Evolutionary conservation across 2,888 invertebrate genomes (phyloP), one percentile per base, ranked within the genome.

Genomic region (Anarsia innoxiella): DNA sequence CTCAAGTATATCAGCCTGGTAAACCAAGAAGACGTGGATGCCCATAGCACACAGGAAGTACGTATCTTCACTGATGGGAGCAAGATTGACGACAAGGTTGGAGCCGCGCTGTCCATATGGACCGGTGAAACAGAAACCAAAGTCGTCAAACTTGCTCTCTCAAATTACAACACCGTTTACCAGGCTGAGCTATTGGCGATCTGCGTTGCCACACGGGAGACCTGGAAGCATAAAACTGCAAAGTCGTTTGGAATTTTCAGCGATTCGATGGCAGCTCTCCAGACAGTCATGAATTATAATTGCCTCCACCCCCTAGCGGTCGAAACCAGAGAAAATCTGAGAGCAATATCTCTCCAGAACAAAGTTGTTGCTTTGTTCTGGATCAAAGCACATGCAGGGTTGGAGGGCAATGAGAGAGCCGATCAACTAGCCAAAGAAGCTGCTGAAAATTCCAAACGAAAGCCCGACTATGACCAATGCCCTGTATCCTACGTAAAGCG

Each of bases 21-120:
- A 19, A 32, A 41, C 44, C 10, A 23, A 15, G 37, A 26, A 2
- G 23, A 38, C n/a, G 8, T 31, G 2, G 30, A 38, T 4, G 15
- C 1, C 0, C 3, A 32, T 13, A 10, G 10, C 10, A 10, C 15
- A 3, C 6, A 14, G 5, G 23, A 3, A 6, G 16, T 36, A 11
- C 10, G 23, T 8, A 39, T 45, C 1, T 46, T 23, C 31, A 46
- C 45, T 0, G 49, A 46, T 12, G 49, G 46, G 10, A 45, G 46
- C 35, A 46, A 40, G 23, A 39, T 40, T 26, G 37, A 23, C 19
- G 40, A 40, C 12, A 36, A 23, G 9, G 43, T 43, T 3, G 43
- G 43, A 6, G 39, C 39, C 1, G 38, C 38, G 2, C 9, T 38
- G 2, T 13, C 32, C 10, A n/a, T 38, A 6, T 23, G 27, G 32